Conservation (phyloP, 1,140 invertebrate genomes). For the Pseudomyrmex dendroicus region DNA sequence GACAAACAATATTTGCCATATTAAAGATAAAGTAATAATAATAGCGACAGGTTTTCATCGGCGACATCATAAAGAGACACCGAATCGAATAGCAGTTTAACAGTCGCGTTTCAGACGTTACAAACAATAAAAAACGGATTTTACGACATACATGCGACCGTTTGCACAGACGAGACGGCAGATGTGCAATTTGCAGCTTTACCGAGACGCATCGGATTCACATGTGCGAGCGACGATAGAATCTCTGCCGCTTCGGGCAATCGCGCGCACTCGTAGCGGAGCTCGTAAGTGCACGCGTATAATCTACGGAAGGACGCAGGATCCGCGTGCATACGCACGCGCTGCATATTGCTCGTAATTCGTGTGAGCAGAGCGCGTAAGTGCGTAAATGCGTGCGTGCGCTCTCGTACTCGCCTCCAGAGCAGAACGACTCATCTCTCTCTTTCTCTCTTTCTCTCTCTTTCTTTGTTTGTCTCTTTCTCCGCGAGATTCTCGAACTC, state of each 20-base stretch:
- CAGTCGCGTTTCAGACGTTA: conserved; percentile 33
- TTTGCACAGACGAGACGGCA: conserved; percentile 49
- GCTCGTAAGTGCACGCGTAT: conserved; percentile 56
- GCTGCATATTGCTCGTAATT: conserved; percentile 39
- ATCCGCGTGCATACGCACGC: conserved; percentile 32
- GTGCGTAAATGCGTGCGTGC: conserved; percentile 43
- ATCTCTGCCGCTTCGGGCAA: conserved; percentile 54
- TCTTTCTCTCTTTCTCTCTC: too few species aligned
- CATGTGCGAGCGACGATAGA: conserved; percentile 53
- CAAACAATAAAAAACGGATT: conserved; percentile 40
- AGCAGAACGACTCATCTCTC: conserved; percentile 22
- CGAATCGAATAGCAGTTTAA: conserved; percentile 40
- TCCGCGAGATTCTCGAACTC: not conserved
- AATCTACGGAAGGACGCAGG: conserved; percentile 42
- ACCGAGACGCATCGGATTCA: conserved; percentile 35
- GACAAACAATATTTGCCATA: not conserved
- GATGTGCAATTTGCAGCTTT: conserved; percentile 59
- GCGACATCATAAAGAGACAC: conserved; percentile 11
- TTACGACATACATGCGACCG: conserved; percentile 33
- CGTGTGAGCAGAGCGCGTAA: conserved; percentile 7
- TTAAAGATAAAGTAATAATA: conserved; percentile 24
- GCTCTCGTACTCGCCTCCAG: conserved; percentile 18
- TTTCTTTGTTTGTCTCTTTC: too few species aligned
- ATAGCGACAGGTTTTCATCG: conserved; percentile 27
- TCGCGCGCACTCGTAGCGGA: conserved; percentile 6